phyloP scores from a whole-genome alignment of 2,888 invertebrate species.

The Drosophila kambysellisi region DNA sequence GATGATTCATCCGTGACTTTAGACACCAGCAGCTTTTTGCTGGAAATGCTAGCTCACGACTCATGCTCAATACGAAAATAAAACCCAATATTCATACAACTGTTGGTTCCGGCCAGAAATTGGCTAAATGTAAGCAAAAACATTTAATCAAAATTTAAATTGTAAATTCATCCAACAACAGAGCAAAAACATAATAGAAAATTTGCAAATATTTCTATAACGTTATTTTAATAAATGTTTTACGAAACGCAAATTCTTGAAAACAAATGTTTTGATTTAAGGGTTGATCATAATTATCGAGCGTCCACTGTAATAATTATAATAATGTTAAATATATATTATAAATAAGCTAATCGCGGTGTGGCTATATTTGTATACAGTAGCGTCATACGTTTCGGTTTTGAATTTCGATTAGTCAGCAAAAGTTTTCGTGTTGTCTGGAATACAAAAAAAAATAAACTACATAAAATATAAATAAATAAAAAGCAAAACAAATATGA shows the following conservation, averaged over 20 bases:
- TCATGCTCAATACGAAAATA: constrained; percentile 27
- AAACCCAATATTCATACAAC: constrained; percentile 19
- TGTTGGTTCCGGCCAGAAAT: constrained; percentile 20
- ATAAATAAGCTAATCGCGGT: constrained; percentile 12
- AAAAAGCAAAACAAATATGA: neutral
- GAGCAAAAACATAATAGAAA: neutral
- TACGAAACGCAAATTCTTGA: neutral
- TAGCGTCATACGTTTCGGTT: neutral
- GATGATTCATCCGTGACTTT: constrained; percentile 42
- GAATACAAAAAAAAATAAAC: neutral
- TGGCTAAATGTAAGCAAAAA: neutral
- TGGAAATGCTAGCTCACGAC: constrained; percentile 42
- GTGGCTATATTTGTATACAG: neutral
- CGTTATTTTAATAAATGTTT: neutral
- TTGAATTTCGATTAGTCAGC: constrained; percentile 68
- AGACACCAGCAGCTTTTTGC: constrained; percentile 39
- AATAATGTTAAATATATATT: neutral
- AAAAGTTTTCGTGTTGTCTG: constrained; percentile 10
- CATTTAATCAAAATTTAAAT: neutral
- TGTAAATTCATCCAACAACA: neutral
- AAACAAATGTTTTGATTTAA: neutral
- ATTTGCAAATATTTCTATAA: neutral
- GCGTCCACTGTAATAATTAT: constrained; percentile 8
- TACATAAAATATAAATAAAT: constrained; percentile 11
- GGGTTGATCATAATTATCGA: neutral